A percentile compares a stretch with the other conserved stretches of the same genome.
Conservation (phyloP, 2,113 vertebrate species). For the Upupa epops region DNA sequence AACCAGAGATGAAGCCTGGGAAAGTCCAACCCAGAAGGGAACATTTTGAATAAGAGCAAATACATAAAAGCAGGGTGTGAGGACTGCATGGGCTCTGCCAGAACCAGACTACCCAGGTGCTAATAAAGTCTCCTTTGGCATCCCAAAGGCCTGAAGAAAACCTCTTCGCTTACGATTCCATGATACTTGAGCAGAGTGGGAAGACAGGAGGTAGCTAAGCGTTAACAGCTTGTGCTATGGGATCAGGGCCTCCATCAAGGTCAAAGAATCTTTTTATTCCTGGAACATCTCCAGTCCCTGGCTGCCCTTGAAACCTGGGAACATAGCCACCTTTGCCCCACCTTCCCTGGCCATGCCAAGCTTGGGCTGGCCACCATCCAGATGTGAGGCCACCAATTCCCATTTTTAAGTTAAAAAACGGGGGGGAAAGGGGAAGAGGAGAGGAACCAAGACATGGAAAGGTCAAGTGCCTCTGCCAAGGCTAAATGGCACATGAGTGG, state of each 20-base stretch:
- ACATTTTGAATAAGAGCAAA: conserved; percentile 39
- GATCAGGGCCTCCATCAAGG: conserved; percentile 19
- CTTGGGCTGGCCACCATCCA: conserved; percentile 52
- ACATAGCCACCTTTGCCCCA: conserved; percentile 73
- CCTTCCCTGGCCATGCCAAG: conserved; percentile 67
- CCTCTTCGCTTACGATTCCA: neutral
- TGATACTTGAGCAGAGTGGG: neutral
- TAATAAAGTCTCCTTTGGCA: neutral
- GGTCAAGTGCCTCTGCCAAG: neutral
- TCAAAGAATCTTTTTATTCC: conserved; percentile 27
- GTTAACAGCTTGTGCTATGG: conserved; percentile 23
- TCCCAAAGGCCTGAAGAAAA: neutral
- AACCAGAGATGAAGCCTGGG: conserved; percentile 39
- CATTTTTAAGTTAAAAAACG: neutral
- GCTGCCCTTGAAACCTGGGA: conserved; percentile 63
- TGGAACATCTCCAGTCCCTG: conserved; percentile 53
- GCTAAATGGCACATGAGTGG: neutral
- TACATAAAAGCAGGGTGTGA: conserved; percentile 23
- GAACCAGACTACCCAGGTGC: conserved; percentile 10
- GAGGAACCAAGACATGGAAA: neutral
- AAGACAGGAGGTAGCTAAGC: conserved; percentile 36
- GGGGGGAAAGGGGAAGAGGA: neutral
- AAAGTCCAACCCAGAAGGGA: conserved; percentile 47
- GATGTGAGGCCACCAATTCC: conserved; percentile 29
- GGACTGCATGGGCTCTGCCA: neutral